Evolutionary conservation across 2,113 vertebrate species (phyloP).

Genomic region (Dasypus novemcinctus): DNA sequence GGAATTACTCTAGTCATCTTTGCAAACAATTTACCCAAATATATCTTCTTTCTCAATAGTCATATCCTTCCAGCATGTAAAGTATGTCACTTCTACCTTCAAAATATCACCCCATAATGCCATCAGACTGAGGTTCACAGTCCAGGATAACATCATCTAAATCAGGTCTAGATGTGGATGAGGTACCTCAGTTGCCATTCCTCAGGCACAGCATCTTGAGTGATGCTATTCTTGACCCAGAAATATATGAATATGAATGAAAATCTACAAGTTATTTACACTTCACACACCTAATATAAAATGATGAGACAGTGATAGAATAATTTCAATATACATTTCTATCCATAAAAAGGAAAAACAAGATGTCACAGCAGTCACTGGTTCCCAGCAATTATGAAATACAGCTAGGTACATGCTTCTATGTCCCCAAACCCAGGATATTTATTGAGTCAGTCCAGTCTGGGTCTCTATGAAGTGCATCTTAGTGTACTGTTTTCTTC

Average conservation of each 20-base stretch:
- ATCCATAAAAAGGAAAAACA: background rate
- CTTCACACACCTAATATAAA: background rate
- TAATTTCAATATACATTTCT: background rate
- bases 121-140: background rate
- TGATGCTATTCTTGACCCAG: background rate
- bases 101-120: background rate
- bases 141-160: background rate
- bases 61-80: background rate
- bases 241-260: background rate
- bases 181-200: background rate
- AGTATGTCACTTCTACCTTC: background rate
- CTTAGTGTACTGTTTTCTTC: background rate
- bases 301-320: background rate
- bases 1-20: background rate
- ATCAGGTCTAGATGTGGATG: background rate
- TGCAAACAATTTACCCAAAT: background rate
- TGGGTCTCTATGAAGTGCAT: background rate
- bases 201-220: background rate
- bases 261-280: background rate
- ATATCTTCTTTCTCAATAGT: background rate
- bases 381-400: background rate
- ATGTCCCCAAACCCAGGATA: background rate
- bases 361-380: background rate
- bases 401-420: background rate
- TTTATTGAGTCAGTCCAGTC: background rate